phyloP scores from a whole-genome alignment of 1,140 invertebrate genomes.

The Scylla paramamosain region DNA sequence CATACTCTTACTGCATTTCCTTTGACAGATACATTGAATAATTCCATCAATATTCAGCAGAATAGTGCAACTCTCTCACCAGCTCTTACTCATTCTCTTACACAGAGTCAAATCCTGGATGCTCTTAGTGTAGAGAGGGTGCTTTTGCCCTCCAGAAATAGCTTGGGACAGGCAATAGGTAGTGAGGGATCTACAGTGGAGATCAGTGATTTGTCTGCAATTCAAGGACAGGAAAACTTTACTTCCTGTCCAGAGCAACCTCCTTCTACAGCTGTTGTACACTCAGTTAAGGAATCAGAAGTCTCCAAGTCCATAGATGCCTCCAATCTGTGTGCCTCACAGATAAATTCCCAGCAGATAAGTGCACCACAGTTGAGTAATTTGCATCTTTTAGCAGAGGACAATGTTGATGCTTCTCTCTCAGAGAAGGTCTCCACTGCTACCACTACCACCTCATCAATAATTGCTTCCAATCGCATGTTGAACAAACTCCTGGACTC shows the following conservation, averaged over 20 bases:
- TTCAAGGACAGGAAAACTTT: slow-evolving; percentile 44
- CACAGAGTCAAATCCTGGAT: slow-evolving; percentile 55
- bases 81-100: slow-evolving; percentile 29
- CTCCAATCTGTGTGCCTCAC: slow-evolving; percentile 44
- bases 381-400: slow-evolving; percentile 24
- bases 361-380: slow-evolving; percentile 21
- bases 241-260: slow-evolving; percentile 19
- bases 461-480: slow-evolving; percentile 65
- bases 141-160: slow-evolving; percentile 60
- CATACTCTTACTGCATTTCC: slow-evolving; percentile 53
- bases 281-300: neutral
- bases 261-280: neutral
- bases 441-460: slow-evolving; percentile 35
- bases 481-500: slow-evolving; percentile 65
- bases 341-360: slow-evolving; percentile 37
- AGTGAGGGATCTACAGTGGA: slow-evolving; percentile 46
- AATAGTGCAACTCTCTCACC: slow-evolving; percentile 39
- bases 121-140: slow-evolving; percentile 59
- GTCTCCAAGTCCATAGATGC: neutral
- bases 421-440: slow-evolving; percentile 12
- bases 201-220: slow-evolving; percentile 48
- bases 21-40: slow-evolving; percentile 28
- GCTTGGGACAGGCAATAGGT: slow-evolving; percentile 37
- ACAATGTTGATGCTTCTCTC: neutral
- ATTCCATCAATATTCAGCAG: slow-evolving; percentile 29